Evolutionary conservation across 2,888 invertebrate genomes (phyloP), one percentile per base, ranked within the genome.

Genomic region (Germaria angustata): DNA sequence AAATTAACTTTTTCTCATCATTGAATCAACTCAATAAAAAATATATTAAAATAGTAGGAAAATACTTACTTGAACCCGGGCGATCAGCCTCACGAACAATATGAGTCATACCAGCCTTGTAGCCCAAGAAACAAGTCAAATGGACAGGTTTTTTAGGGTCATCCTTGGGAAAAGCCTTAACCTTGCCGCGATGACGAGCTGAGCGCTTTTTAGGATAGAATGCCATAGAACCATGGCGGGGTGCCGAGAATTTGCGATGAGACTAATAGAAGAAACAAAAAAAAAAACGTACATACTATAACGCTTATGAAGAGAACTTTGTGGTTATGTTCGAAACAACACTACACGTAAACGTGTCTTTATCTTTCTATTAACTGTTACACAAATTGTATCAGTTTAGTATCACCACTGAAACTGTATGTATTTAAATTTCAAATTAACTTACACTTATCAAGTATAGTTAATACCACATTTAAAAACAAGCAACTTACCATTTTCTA

Each of bases 41-140:
- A n/a, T n/a, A n/a, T n/a, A n/a, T n/a, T n/a, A n/a, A n/a, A n/a
- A n/a, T n/a, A n/a, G n/a, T n/a, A n/a, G 6, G 20, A 11, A 22
- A 34, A 53, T 22, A 95, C 98, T 96, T 92, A 98, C 98, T 99
- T 92, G 99, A 99, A 85, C 99, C 99, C 89, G 98, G 98, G 92
- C 98, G 95, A 92, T 99, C 98, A 69, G 98, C 99, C 92, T 99
- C 99, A 87, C 99, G 95, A 9, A 99, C 97, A 92, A 99, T 96
- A 92, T 99, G 99, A 89, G 98, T 99, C 99, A 99, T 99, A 91
- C 99, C 99, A 90, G 99, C 99, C 92, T 99, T 99, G 93, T 99
- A 99, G 81, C 97, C 98, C 88, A 99, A 94, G 91, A 99, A 99
- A 59, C 99, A 97, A 1, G 99, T 99, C 82, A 99, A 93, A 92